Base-by-base conservation (phyloP, 2,888 invertebrate species). In the Dilophus febrilis region DNA sequence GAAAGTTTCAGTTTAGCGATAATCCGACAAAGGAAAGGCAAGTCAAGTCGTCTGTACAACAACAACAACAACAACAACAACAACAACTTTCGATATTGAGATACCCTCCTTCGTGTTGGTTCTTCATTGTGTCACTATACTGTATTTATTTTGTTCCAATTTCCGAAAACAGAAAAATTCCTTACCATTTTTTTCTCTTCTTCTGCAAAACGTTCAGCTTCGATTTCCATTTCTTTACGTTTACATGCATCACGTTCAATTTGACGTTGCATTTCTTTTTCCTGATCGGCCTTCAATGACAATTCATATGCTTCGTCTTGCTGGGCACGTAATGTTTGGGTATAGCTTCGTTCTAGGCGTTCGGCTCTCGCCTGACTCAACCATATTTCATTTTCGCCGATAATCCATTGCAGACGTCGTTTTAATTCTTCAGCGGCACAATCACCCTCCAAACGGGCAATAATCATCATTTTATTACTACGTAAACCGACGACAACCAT, bases 241-340 rank as follows among this genome's bases (percentile, higher is more conserved):
- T 65, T 66, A 8, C 63, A 61, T 14, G 68, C 72, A 44, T 67
- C 66, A 3, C 65, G 60, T 48, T 74, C 74, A 45, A 74, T 70
- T 48, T 71, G 70, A 29, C 75, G 70, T 37, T 67, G 66, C 1
- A 84, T 70, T 58, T 94, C 94, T 64, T 95, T 95, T 60, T 92
- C 91, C 59, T 92, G 91, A 62, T 97, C 95, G 0, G 88, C 90
- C 31, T 77, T 71, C 31, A 95, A 65, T 4, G 92, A 92, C 59
- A 85, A 85, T 56, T 82, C 72, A 57, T 92, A 97, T 1, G 94
- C 95, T 57, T 83, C 83, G 61, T 97, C 95, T 57, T 97, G 95
- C 47, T 92, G 79, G 38, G 80, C 79, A 27, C 95, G 72, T 37
- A 95, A 64, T 0, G 84, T 81, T 49, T 88, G 85, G 43, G 84